Base-by-base conservation (phyloP, 2,888 invertebrate species). In the Calameuta filiformis region DNA sequence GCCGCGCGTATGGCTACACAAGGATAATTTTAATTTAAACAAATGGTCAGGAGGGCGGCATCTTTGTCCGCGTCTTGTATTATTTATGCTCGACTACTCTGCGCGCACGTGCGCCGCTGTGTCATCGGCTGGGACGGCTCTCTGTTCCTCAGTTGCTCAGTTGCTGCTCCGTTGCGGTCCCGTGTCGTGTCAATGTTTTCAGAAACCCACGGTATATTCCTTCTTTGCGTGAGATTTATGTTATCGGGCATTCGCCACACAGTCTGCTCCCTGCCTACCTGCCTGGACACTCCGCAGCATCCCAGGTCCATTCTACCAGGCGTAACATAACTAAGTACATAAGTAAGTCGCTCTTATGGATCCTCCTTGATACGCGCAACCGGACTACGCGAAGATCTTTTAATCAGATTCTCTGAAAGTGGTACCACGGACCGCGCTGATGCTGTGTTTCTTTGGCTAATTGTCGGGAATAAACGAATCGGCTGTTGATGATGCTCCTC, bases 1-100 rank as follows among this genome's bases (percentile, higher is more conserved):
- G 82, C 82, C 82, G 81, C 78, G 81, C 75, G 79, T 81, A 78
- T 79, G 81, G 79, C 83, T 83, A 82, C 83, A 82, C 81, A 83
- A 84, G 87, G 88, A 90, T 91, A 90, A 91, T 91, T 91, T 91
- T 91, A 91, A 91, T 91, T 91, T 89, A 90, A 91, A 91, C 90
- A 91, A 91, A 91, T 90, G 91, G 89, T 88, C 88, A 87, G 83
- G 87, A 87, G 90, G 89, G 90, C 91, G 91, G 91, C 90, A 88
- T 91, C 91, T 91, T 91, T 91, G 91, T 91, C 90, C 89, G 86
- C 87, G 90, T 90, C 91, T 89, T 86, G 88, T 88, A 90, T 91
- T 91, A 91, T 91, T 91, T 91, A 91, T 91, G 90, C 90, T 81
- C 85, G 86, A 90, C 89, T 87, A 89, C 89, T 81, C 78, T 80